Percentiles rank a stretch among this genome's conserved stretches.
phyloP scores from a whole-genome alignment of 2,797 vertebrate genomes.

The Crocodylus rhombifer region DNA sequence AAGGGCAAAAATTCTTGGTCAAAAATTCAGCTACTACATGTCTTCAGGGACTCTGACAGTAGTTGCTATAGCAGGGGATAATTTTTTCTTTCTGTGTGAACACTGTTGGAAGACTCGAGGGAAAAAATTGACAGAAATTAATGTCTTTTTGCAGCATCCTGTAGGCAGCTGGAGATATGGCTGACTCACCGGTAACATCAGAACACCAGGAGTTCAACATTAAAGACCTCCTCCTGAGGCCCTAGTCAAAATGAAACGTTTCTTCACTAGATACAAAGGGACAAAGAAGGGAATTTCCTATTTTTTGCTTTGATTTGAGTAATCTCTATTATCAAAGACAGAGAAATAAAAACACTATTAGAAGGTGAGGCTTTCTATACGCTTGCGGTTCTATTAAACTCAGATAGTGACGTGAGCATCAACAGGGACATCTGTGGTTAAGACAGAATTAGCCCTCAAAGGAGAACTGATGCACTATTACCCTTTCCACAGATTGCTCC shows the following conservation, averaged over 20 bases:
- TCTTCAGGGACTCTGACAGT: not conserved
- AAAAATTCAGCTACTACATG: slow-evolving; percentile 44
- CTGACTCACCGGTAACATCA: slow-evolving; percentile 37
- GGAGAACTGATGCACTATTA: too few relatives aligned
- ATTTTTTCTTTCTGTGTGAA: slow-evolving; percentile 31
- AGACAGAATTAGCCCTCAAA: not conserved
- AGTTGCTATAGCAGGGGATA: slow-evolving; percentile 24
- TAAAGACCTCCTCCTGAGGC: not conserved
- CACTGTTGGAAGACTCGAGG: slow-evolving; percentile 27
- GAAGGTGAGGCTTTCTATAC: not conserved
- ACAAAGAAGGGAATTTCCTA: not conserved
- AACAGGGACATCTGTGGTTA: not conserved
- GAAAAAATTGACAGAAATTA: slow-evolving; percentile 41
- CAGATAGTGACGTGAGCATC: not conserved
- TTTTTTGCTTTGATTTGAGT: not conserved
- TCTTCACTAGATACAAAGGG: not conserved
- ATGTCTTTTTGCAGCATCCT: slow-evolving; percentile 22
- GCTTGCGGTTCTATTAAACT: not conserved
- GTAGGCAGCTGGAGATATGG: slow-evolving; percentile 8
- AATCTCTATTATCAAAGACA: not conserved
- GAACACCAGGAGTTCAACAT: not conserved
- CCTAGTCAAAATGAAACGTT: not conserved
- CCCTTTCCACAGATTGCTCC: too few relatives aligned
- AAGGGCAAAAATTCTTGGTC: slow-evolving; percentile 45
- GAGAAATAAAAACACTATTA: not conserved